Conservation (phyloP, 92 coral and sea anemone genomes). For the Pocillopora meandrina region DNA sequence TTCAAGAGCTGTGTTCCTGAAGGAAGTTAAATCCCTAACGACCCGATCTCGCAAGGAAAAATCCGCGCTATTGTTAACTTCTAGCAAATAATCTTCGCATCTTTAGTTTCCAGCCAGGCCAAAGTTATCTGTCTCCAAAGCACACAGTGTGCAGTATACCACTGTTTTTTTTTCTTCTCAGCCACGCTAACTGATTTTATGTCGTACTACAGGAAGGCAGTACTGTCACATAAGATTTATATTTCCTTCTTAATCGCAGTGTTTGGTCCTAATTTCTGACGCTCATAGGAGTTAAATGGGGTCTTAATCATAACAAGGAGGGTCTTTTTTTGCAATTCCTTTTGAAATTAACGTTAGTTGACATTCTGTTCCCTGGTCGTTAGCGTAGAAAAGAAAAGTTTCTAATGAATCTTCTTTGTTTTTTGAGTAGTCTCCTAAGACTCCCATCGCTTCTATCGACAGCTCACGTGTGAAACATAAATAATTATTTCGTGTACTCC, state of each 20-base stretch:
- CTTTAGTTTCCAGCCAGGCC: neutral
- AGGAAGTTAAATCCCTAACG: slow-evolving; percentile 17
- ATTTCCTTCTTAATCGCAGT: neutral
- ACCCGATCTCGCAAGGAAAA: slow-evolving; percentile 14
- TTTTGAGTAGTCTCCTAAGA: slow-evolving; percentile 10
- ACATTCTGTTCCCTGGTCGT: neutral
- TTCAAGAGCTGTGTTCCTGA: neutral
- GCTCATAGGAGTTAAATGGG: too few relatives aligned
- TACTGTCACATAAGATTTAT: neutral
- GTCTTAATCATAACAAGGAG: neutral
- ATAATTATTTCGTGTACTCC: neutral
- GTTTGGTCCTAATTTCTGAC: neutral
- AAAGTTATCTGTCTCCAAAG: neutral
- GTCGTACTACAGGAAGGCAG: neutral
- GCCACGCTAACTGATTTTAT: neutral
- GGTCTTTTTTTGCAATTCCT: neutral
- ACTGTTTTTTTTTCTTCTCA: neutral
- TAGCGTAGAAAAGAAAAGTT: neutral
- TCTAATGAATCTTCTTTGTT: slow-evolving; percentile 15
- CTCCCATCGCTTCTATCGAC: neutral
- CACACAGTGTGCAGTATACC: neutral
- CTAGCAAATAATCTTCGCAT: neutral
- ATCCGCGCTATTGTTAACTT: neutral
- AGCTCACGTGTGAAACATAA: neutral
- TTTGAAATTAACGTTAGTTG: neutral